Evolutionary conservation across 2,113 vertebrate genomes (phyloP).

Genomic region (Illadopsis cleaveri): DNA sequence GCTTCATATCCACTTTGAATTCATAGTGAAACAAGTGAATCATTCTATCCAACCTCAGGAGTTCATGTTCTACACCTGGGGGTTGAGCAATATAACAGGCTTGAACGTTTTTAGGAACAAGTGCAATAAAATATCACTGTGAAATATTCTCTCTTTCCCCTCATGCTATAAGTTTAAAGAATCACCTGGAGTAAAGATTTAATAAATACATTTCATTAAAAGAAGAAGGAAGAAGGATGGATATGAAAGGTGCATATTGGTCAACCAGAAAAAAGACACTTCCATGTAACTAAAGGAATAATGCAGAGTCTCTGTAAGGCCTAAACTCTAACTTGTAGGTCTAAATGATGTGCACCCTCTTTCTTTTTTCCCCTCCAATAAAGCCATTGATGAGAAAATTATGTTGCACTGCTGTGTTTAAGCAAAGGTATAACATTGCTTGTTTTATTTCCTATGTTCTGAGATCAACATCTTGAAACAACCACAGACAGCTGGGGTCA

Average conservation of each 20-base stretch:
- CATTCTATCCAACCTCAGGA: constrained; percentile 67
- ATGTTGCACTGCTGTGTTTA: not conserved
- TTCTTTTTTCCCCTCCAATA: not conserved
- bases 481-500: not conserved
- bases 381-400: not conserved
- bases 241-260: not conserved
- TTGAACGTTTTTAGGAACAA: constrained; percentile 57
- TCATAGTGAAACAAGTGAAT: constrained; percentile 75
- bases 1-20: constrained; percentile 75
- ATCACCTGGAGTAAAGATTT: not conserved
- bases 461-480: not conserved
- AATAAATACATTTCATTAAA: not conserved
- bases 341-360: not conserved
- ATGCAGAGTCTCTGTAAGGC: not conserved
- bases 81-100: constrained; percentile 60
- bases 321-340: not conserved
- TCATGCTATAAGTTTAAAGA: constrained; percentile 15
- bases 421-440: not conserved
- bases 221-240: not conserved
- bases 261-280: not conserved
- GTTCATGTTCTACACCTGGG: constrained; percentile 64
- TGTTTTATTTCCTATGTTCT: not conserved
- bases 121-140: constrained; percentile 47
- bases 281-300: not conserved
- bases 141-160: not conserved